A percentile compares a stretch with the other conserved stretches of the same genome.
Conservation (phyloP, 2,797 vertebrate genomes). For the Rousettus madagascariensis region DNA sequence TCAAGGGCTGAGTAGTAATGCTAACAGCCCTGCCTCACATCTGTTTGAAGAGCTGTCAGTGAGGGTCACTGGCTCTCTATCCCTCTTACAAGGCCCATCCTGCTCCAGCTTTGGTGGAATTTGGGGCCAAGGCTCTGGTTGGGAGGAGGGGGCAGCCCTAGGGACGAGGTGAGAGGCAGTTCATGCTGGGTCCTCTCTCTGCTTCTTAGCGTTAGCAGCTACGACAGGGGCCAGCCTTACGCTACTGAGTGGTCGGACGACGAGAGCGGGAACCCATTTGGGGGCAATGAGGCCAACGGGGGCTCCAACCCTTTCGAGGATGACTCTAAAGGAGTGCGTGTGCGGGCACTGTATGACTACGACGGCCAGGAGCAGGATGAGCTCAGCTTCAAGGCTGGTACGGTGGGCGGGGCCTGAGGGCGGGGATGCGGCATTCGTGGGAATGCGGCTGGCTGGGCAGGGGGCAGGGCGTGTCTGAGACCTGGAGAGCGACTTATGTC, state of each 20-base stretch:
- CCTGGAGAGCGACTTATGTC: neutral
- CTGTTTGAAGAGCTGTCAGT: neutral
- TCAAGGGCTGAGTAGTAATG: neutral
- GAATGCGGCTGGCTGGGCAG: neutral
- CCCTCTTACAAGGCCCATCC: neutral
- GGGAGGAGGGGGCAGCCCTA: neutral
- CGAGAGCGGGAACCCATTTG: slow-evolving; percentile 91
- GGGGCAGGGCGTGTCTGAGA: neutral
- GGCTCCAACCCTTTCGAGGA: slow-evolving; percentile 95
- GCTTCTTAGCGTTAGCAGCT: slow-evolving; percentile 93
- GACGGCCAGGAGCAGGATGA: slow-evolving; percentile 98
- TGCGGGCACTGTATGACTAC: slow-evolving; percentile 97
- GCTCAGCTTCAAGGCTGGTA: slow-evolving; percentile 97
- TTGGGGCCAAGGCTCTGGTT: neutral
- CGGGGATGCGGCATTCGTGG: neutral
- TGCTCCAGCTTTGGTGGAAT: neutral
- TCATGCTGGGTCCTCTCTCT: neutral
- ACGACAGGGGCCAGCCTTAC: slow-evolving; percentile 94
- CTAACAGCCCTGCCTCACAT: neutral
- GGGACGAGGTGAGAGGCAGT: fast-evolving
- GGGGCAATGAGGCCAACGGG: slow-evolving; percentile 92
- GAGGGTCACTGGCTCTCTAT: neutral
- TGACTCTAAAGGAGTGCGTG: slow-evolving; percentile 90
- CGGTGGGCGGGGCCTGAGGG: neutral
- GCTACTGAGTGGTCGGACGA: slow-evolving; percentile 97